A percentile compares a stretch with the other conserved stretches of the same genome.
These are phyloP conservation scores for Lycocerus yunnanus DNA, from an alignment of 2,888 invertebrate species.

Conservation along the genomic window DNA sequence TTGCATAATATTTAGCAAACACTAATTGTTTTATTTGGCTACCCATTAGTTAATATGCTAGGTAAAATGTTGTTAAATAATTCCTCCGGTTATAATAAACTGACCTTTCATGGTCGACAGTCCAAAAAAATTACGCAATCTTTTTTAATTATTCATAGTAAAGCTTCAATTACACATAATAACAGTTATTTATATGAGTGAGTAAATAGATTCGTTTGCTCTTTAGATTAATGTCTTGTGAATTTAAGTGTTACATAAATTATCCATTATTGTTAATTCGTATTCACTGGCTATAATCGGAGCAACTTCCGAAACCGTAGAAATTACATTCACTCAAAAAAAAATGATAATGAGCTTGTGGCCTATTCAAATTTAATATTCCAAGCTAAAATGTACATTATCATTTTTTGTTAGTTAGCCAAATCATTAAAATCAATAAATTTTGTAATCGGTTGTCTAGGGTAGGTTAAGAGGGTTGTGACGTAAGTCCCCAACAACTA, in stretches of 20 bases:
- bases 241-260: not conserved
- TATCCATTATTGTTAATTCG: not conserved
- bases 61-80: not conserved
- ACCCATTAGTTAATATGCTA: not conserved
- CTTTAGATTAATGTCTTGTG: not conserved
- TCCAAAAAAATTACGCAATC: not conserved
- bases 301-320: not conserved
- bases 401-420: too few species aligned
- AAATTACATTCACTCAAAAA: not conserved
- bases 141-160: not conserved
- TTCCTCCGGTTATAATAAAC: not conserved
- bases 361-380: not conserved
- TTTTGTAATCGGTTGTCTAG: too few species aligned
- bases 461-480: too few species aligned
- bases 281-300: not conserved
- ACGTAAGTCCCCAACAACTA: too few species aligned
- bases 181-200: slow-evolving; percentile 2
- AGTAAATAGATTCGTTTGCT: not conserved
- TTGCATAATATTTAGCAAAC: not conserved
- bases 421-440: too few species aligned
- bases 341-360: too few species aligned
- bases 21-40: not conserved
- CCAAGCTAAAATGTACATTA: too few species aligned
- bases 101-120: slow-evolving; percentile 1
- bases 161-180: not conserved